Base-by-base conservation (phyloP, 2,113 vertebrate species). In the Lycaon pictus region DNA sequence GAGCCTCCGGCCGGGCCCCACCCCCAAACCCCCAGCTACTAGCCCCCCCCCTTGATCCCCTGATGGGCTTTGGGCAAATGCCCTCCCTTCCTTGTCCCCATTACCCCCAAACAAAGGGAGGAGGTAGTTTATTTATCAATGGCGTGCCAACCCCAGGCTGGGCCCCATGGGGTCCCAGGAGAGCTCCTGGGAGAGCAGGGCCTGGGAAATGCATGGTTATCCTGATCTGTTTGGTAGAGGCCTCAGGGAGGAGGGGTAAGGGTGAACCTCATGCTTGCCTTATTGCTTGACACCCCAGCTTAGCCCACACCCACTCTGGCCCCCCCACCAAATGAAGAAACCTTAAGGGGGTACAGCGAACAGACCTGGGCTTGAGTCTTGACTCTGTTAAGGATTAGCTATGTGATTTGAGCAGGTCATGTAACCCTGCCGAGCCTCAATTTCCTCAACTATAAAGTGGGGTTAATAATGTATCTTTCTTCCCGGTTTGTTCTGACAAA, bases 1-100 rank as follows among this genome's bases (percentile, higher is more conserved):
- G 89, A 93, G 88, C 48, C 87, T 67, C 98, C 97, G 98, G 95
- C 95, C 43, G 96, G 37, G 25, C 27, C 62, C 63, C 3, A 43
- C 35, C 58, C 82, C 60, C 65, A 56, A 43, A 43, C 43, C 90
- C 77, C 80, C 67, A 51, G 58, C 71, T 62, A 69, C 22, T 48
- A 72, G 51, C 35, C 37, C 17, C 76, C 55, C 88, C 91, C 35
- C 2, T 29, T 11, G 65, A 95, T 71, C 51, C 60, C 17, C 23
- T 5, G 19, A 77, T 63, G 43, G 25, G 79, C 77, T 86, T 88
- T 7, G 29, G 82, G 22, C 77, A 93, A 72, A 65, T 80, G 11
- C 29, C 32, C 69, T 80, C 84, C 51, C 8, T 71, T 80, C 72
- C 56, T 71, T 37, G 9, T 55, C 22, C 58, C 77, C 16, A 4